These are phyloP conservation scores for Nomada fucata DNA, from an alignment of 2,888 invertebrate genomes.

Conservation along the genomic window DNA sequence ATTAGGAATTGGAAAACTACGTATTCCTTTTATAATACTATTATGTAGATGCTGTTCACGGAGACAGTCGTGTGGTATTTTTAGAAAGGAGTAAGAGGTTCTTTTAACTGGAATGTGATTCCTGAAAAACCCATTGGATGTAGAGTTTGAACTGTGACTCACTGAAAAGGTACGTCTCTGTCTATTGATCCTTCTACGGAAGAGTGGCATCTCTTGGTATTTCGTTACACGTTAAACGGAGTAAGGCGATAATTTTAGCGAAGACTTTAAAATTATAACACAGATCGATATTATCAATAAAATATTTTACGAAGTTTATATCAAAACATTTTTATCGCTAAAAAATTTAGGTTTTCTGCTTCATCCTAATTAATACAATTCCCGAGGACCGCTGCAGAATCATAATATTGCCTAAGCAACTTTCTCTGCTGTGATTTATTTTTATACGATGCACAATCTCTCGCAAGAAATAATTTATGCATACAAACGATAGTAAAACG, in stretches of 20 bases:
- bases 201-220: neutral
- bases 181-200: neutral
- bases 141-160: neutral
- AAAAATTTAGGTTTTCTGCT: too few relatives aligned
- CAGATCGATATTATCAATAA: too few relatives aligned
- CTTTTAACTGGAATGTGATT: neutral
- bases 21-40: too few relatives aligned
- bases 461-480: too few relatives aligned
- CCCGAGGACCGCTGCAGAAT: too few relatives aligned
- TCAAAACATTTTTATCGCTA: too few relatives aligned
- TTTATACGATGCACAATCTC: neutral
- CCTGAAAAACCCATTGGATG: slow-evolving; percentile 4
- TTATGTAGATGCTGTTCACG: too few relatives aligned
- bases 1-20: neutral
- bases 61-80: neutral
- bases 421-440: neutral
- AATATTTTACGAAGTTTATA: too few relatives aligned
- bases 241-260: too few relatives aligned
- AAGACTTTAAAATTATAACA: too few relatives aligned
- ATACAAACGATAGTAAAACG: neutral
- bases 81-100: neutral
- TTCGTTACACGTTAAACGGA: neutral
- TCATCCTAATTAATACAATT: too few relatives aligned
- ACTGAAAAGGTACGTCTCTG: neutral
- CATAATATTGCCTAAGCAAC: too few relatives aligned